Percentiles rank a stretch among this genome's conserved stretches.
Conservation (phyloP, 2,888 invertebrate genomes). For the Sinotaia quadrata region DNA sequence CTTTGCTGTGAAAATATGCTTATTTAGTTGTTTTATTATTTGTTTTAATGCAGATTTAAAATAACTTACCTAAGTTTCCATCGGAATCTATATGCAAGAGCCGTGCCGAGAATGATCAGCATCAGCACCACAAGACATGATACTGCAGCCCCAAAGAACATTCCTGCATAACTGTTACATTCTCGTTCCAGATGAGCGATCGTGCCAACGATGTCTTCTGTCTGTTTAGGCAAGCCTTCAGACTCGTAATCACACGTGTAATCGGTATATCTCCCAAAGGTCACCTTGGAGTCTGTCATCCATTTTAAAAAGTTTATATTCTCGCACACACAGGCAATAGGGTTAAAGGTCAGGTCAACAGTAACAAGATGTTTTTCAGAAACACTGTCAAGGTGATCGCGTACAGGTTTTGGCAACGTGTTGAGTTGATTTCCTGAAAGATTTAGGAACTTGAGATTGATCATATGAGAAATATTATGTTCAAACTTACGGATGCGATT, state of each 20-base stretch:
- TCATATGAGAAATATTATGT: conserved; percentile 24
- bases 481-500: conserved; percentile 24
- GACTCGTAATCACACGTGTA: conserved; percentile 30
- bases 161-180: conserved; percentile 20
- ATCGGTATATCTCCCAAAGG: conserved; percentile 14
- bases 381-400: conserved; percentile 19
- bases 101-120: conserved; percentile 14
- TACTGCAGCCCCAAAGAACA: conserved; percentile 19
- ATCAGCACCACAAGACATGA: neutral
- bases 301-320: conserved; percentile 34
- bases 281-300: conserved; percentile 22
- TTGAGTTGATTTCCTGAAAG: conserved; percentile 26
- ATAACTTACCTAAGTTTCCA: conserved; percentile 30
- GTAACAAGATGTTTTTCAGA: conserved; percentile 1
- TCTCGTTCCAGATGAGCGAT: conserved; percentile 12
- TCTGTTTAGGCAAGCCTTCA: neutral
- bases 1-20: too few relatives aligned
- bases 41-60: too few relatives aligned
- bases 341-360: conserved; percentile 30
- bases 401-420: conserved; percentile 3
- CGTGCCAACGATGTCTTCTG: neutral
- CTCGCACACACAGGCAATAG: conserved; percentile 31
- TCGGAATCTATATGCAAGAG: conserved; percentile 33
- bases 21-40: too few relatives aligned
- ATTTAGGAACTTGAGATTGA: conserved; percentile 20